Base-by-base conservation (phyloP, 1,140 invertebrate genomes). In the Zaprionus nigranus region DNA sequence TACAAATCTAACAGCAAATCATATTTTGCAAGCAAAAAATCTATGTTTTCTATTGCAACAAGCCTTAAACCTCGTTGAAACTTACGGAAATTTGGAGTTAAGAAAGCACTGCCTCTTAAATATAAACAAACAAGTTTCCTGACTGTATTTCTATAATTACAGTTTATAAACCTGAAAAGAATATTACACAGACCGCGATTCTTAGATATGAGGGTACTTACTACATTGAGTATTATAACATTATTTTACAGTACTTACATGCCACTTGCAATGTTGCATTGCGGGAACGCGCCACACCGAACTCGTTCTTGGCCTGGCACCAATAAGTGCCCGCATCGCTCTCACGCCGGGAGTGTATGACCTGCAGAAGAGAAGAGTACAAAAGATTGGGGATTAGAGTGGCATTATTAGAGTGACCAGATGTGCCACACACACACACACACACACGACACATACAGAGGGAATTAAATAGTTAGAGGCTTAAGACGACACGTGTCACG, bases 231-330 rank as follows among this genome's bases (percentile, higher is more conserved):
- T 38, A 17, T 46, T 46, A 7, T 17, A 46, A 2, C 51, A 5
- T 26, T 53, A 53, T 22, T 28, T 1, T 54, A 22, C 13, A 5
- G 9, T 56, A 92, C 92, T 95, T 94, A 98, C 97, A 96, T 93
- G 97, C 97, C 62, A 98, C 96, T 92, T 97, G 95, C 28, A 98
- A 93, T 1, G 97, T 97, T 40, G 97, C 97, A 93, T 98, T 98
- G 70, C 96, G 93, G 91, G 96, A 97, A 78, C 96, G 94, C 7
- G 95, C 96, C 60, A 95, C 96, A 24, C 97, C 97, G 75, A 96
- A 95, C 46, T 95, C 93, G 92, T 98, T 98, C 22, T 95, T 95
- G 1, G 97, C 97, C 90, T 97, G 96, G 92, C 97, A 98, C 96
- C 97, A 98, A 93, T 98, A 98, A 2, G 96, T 95, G 40, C 97